A percentile compares a stretch with the other conserved stretches of the same genome.
Evolutionary conservation across 2,888 invertebrate genomes (phyloP).

Genomic region (Coelopa pilipes): DNA sequence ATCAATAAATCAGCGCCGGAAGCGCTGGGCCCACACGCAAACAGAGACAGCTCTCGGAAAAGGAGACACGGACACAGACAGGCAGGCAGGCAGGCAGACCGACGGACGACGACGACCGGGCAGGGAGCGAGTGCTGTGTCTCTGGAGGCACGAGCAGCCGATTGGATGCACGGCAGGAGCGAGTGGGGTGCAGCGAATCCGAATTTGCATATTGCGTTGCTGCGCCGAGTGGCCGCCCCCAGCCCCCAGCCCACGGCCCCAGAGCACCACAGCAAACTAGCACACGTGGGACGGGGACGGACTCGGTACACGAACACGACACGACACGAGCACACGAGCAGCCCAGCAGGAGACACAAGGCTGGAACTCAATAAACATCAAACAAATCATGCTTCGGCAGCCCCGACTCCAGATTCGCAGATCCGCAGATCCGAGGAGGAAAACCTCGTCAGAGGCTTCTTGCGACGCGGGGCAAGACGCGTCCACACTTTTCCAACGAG

Average conservation of each 20-base stretch:
- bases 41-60: background rate
- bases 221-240: background rate
- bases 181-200: background rate
- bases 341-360: background rate
- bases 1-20: slow-evolving; percentile 35
- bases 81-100: background rate
- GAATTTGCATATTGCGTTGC: slow-evolving; percentile 19
- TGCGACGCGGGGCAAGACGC: too few relatives aligned
- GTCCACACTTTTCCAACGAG: too few relatives aligned
- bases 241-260: background rate
- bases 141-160: background rate
- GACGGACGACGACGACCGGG: background rate
- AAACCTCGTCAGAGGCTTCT: too few relatives aligned
- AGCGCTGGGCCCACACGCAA: slow-evolving; percentile 11
- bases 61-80: background rate
- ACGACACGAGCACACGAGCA: background rate
- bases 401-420: background rate
- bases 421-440: too few relatives aligned
- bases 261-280: background rate
- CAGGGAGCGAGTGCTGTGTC: background rate
- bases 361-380: slow-evolving; percentile 15
- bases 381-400: slow-evolving; percentile 11
- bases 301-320: too few relatives aligned
- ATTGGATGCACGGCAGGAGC: slow-evolving; percentile 14
- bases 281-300: background rate